Base-by-base conservation (phyloP, 2,888 invertebrate species). In the Phanerotoma sp. region DNA sequence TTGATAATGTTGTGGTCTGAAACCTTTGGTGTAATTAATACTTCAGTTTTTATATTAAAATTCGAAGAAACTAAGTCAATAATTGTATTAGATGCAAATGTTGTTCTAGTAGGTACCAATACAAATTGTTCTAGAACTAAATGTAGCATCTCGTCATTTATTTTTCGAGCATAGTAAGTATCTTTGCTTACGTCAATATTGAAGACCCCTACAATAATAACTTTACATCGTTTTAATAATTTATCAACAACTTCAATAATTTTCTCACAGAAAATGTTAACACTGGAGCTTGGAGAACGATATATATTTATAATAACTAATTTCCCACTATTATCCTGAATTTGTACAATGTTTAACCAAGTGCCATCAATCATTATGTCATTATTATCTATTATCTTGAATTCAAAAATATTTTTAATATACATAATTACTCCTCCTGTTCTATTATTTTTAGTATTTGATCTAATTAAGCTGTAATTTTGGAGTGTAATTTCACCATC, bases 11-110 rank as follows among this genome's bases (percentile, higher is more conserved):
- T 20, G 10, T 41, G 41, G 41, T 50, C 50, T 3, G 32, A 40
- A 15, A 50, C 40, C 30, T 13, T 51, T 4, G 42, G 50, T 22
- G 28, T 41, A 7, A 13, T 6, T n/a, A 50, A 7, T 1, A 50
- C 50, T 16, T 16, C 30, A 2, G 50, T 50, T 16, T 18, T 11
- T 16, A 41, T n/a, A 18, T 41, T 32, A 18, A 50, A 41, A 18
- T 50, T 50, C 11, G 50, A 30, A 30, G 40, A 41, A 21, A 32
- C 50, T 16, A 50, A 32, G 32, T 50, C 50, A n/a, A 50, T 50
- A n/a, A 20, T 18, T 7, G 41, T 50, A 21, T 40, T 41, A 5
- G 50, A 50, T 20, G 10, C 40, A 11, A 32, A 20, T 6, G 28
- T 50, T 6, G 22, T 18, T 41, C 50, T 50, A 13, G 50, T 50